Evolutionary conservation across 2,113 vertebrate species (phyloP), one percentile per base, ranked within the genome.

Genomic region (Danionella cerebrum): DNA sequence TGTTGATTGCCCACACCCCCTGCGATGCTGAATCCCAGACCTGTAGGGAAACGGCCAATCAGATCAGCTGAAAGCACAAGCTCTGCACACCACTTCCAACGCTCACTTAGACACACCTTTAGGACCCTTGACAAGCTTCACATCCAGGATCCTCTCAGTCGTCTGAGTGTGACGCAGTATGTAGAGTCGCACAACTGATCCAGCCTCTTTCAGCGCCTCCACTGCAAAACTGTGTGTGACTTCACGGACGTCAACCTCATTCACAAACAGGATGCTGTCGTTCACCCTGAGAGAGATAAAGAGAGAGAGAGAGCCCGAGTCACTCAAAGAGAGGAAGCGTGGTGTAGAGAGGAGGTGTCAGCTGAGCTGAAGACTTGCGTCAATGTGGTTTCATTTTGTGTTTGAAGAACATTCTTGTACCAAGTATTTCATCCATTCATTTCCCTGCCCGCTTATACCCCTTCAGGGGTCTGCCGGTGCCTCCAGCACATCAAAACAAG

Each of bases 41-140:
- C 92, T 93, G 76, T 19, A 41, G 14, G 53, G 4, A 19, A 8
- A 6, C 53, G 18, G 44, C 48, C 35, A 52, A 14, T 13, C 47
- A 52, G 18, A 59, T 9, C 14, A 50, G 19, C 18, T 8, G 18
- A 39, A 13, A 6, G 4, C 6, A 6, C 24, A 14, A 41, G 22
- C 41, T 7, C 18, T 29, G 25, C 52, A 2, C 19, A 25, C 48
- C n/a, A n/a, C n/a, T n/a, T n/a, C n/a, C n/a, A n/a, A 27, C 50
- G n/a, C 45, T 27, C 16, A 39, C 52, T 10, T 29, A 19, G 18
- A 65, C 57, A 2, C 31, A 72, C 93, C 93, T 92, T 95, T 94
- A 2, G 93, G 93, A 9, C 92, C 93, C 45, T 95, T 95, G 75
- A 94, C 89, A 19, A 95, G 90, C 69, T 94, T 95, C 78, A 95